phyloP scores from a whole-genome alignment of 2,888 invertebrate genomes.

The Celastrina argiolus region DNA sequence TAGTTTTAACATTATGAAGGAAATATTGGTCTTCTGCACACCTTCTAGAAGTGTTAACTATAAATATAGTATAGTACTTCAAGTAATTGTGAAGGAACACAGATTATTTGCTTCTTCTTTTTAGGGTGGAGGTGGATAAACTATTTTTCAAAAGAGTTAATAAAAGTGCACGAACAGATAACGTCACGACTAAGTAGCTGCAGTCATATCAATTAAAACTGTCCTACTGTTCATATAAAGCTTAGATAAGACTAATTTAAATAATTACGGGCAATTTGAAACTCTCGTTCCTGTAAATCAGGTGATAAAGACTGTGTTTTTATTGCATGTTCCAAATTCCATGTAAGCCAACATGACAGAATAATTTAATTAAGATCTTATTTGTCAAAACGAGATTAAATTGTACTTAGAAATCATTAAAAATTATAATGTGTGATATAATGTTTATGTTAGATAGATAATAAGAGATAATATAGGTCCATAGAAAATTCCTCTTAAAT shows the following conservation, averaged over 20 bases:
- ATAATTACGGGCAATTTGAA: constrained; percentile 1
- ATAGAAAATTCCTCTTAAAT: no score
- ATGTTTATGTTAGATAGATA: no score
- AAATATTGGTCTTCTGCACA: no score
- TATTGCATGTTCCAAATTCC: not conserved
- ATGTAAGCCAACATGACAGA: not conserved
- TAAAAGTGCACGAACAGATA: not conserved
- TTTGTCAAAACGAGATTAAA: not conserved
- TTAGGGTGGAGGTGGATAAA: no score
- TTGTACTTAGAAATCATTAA: not conserved
- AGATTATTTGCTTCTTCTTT: no score
- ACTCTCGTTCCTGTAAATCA: constrained; percentile 1
- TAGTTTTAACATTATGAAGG: no score
- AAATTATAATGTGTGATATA: not conserved
- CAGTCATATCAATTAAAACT: constrained; percentile 1
- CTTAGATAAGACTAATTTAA: not conserved
- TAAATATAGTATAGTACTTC: no score
- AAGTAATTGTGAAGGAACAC: no score
- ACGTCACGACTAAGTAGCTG: not conserved
- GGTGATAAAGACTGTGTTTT: not conserved
- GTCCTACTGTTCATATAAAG: not conserved
- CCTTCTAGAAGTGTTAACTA: no score
- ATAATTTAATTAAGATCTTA: constrained; percentile 5
- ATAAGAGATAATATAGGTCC: no score
- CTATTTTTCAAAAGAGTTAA: not conserved